Evolutionary conservation across 2,113 vertebrate genomes (phyloP).

Genomic region (Leptodactylus fuscus): DNA sequence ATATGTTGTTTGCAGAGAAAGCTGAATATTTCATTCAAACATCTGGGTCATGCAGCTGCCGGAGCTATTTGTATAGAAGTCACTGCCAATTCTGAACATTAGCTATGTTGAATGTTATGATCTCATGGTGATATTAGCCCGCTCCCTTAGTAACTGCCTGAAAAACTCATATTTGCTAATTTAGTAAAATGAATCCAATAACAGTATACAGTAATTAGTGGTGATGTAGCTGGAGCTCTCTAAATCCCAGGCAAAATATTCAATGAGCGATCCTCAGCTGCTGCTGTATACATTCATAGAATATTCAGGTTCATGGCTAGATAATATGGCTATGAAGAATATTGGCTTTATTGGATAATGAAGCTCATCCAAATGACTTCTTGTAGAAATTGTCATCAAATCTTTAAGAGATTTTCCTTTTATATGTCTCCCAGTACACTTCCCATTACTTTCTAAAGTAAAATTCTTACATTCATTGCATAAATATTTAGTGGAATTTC

Average conservation of each 20-base stretch:
- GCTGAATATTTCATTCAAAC: slow-evolving; percentile 46
- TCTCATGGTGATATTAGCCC: slow-evolving; percentile 35
- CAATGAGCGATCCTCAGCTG: background rate
- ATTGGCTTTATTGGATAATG: background rate
- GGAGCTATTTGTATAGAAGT: slow-evolving; percentile 12
- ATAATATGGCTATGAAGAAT: background rate
- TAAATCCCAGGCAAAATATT: background rate
- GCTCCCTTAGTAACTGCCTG: slow-evolving; percentile 25
- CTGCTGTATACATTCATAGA: background rate
- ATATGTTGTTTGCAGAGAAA: slow-evolving; percentile 54
- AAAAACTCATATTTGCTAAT: slow-evolving; percentile 42
- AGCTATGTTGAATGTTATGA: slow-evolving; percentile 22
- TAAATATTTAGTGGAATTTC: too few relatives aligned
- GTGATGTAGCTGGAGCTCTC: background rate
- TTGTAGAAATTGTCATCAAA: too few relatives aligned
- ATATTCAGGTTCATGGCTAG: background rate
- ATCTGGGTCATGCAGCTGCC: slow-evolving; percentile 56
- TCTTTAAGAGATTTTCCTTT: too few relatives aligned
- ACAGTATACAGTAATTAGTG: slow-evolving; percentile 14
- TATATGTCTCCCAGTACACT: too few relatives aligned
- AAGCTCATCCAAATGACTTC: too few relatives aligned
- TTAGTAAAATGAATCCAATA: slow-evolving; percentile 16
- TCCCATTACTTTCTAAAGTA: too few relatives aligned
- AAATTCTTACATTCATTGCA: too few relatives aligned
- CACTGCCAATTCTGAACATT: slow-evolving; percentile 36